Conservation (phyloP, 2,113 vertebrate species). For the Elaphurus davidianus region DNA sequence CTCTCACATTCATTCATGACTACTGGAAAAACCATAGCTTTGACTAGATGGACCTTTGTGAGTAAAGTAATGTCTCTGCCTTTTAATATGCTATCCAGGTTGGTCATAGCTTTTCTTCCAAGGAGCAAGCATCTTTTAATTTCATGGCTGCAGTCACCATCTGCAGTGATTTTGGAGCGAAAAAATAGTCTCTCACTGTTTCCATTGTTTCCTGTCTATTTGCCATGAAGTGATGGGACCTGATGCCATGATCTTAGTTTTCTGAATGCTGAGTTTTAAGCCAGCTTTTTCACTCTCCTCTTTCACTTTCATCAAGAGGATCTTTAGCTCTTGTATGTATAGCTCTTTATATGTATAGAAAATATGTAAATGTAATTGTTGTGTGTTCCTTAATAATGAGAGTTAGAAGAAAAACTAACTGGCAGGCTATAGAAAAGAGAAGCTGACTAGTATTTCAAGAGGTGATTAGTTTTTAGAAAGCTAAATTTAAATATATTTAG, state of each 20-base stretch:
- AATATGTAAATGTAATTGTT: not conserved
- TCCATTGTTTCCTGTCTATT: not conserved
- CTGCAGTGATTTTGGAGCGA: not conserved
- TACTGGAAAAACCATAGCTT: not conserved
- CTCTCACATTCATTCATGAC: not conserved
- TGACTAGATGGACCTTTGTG: not conserved
- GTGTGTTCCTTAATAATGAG: not conserved
- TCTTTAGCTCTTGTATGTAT: too few species aligned
- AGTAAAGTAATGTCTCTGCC: not conserved
- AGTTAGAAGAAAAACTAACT: not conserved
- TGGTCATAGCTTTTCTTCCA: not conserved
- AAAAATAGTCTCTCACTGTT: not conserved
- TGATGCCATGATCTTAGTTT: not conserved
- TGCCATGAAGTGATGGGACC: not conserved
- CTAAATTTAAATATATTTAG: constrained; percentile 11
- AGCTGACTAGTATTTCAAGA: not conserved
- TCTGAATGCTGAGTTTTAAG: not conserved
- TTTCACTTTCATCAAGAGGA: not conserved
- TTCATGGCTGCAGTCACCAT: not conserved
- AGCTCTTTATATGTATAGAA: not conserved
- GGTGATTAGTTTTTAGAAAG: not conserved
- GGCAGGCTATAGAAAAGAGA: not conserved
- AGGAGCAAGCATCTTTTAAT: not conserved
- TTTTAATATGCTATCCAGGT: not conserved
- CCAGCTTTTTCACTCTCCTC: not conserved